Evolutionary conservation across 2,797 vertebrate species (phyloP).

Genomic region (Microhierax caerulescens): DNA sequence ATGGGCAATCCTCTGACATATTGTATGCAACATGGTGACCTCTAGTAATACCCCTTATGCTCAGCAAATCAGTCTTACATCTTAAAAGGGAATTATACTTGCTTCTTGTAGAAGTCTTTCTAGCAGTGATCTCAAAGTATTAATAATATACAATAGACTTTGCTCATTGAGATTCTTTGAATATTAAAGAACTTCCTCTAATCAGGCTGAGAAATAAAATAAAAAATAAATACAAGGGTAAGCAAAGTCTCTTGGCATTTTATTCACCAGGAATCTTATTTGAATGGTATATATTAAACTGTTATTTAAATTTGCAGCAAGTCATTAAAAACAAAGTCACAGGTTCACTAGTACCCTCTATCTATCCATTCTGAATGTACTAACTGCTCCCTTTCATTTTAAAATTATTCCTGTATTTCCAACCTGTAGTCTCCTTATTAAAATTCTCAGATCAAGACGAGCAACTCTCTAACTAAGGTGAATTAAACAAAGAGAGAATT

Average conservation of each 20-base stretch:
- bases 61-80: neutral
- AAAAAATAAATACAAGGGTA: neutral
- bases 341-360: neutral
- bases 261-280: neutral
- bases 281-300: neutral
- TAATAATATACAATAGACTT: neutral
- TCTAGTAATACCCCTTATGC: neutral
- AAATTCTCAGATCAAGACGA: constrained; percentile 14
- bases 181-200: constrained; percentile 15
- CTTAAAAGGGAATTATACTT: neutral
- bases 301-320: constrained; percentile 22
- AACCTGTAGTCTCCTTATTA: neutral
- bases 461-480: neutral
- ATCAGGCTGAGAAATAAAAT: constrained; percentile 2
- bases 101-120: neutral
- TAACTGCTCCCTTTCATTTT: constrained; percentile 13
- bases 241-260: neutral
- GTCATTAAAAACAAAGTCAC: constrained; percentile 36
- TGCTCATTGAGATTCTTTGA: neutral
- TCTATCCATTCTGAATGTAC: neutral
- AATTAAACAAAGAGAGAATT: constrained; percentile 3
- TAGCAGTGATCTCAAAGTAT: neutral
- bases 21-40: neutral
- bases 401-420: neutral
- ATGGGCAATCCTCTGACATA: neutral